phyloP scores from a whole-genome alignment of 2,797 vertebrate species.

The Morus bassanus region DNA sequence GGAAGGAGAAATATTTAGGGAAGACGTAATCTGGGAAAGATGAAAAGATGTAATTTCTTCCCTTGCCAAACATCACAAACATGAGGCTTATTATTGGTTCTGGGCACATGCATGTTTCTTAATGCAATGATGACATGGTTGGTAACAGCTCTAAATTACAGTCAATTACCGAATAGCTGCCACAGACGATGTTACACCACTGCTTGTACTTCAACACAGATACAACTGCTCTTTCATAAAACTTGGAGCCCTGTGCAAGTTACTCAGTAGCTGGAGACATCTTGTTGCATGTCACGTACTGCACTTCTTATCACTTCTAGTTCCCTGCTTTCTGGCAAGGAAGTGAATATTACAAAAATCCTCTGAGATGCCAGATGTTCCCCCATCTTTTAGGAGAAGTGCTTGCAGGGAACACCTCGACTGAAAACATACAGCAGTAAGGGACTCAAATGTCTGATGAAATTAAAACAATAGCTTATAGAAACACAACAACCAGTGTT shows the following conservation, averaged over 20 bases:
- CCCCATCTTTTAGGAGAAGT: neutral
- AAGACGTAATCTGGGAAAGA: neutral
- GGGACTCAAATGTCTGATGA: neutral
- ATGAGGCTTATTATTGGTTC: neutral
- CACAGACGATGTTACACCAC: neutral
- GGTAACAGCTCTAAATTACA: neutral
- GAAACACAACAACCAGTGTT: neutral
- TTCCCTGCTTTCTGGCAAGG: neutral
- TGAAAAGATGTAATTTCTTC: neutral
- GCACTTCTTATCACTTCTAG: neutral
- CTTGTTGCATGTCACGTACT: neutral
- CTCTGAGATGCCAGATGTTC: neutral
- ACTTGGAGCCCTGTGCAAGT: neutral
- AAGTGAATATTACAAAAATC: neutral
- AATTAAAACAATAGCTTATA: neutral
- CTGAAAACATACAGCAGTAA: accelerated
- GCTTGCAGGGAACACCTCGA: neutral
- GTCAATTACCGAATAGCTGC: neutral
- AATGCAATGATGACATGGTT: neutral
- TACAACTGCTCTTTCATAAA: neutral
- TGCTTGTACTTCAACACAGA: neutral
- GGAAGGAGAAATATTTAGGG: neutral
- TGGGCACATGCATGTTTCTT: neutral
- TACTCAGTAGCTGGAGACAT: neutral
- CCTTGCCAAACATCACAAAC: neutral